Evolutionary conservation across 2,888 invertebrate genomes (phyloP).

Genomic region (Meta bourneti): DNA sequence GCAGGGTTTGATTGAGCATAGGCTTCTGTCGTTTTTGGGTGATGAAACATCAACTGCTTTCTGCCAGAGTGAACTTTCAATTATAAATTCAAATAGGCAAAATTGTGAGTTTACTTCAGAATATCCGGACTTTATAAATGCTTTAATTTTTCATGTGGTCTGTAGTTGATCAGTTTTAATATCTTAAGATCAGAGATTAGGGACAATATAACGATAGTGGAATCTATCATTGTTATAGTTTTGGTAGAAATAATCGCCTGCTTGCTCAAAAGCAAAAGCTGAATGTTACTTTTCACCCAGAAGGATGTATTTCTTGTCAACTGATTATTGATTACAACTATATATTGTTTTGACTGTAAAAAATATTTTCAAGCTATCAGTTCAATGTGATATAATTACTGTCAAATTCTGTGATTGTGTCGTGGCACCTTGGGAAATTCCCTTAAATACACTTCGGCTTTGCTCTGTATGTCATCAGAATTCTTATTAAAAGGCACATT

Average conservation of each 20-base stretch:
- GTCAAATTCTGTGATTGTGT: slow-evolving; percentile 74
- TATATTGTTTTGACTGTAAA: slow-evolving; percentile 59
- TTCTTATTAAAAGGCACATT: slow-evolving; percentile 74
- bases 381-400: slow-evolving; percentile 73
- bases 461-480: slow-evolving; percentile 75
- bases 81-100: slow-evolving; percentile 39
- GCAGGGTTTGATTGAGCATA: slow-evolving; percentile 73
- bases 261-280: slow-evolving; percentile 74
- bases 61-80: slow-evolving; percentile 55
- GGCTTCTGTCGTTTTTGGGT: slow-evolving; percentile 75
- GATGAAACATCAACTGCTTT: slow-evolving; percentile 62
- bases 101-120: slow-evolving; percentile 41
- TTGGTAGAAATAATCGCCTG: slow-evolving; percentile 69
- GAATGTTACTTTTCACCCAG: slow-evolving; percentile 73
- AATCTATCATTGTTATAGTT: slow-evolving; percentile 72
- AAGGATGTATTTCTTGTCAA: slow-evolving; percentile 65
- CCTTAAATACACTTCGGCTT: slow-evolving; percentile 73
- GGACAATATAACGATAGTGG: slow-evolving; percentile 58
- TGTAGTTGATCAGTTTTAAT: slow-evolving; percentile 68
- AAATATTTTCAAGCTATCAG: slow-evolving; percentile 74
- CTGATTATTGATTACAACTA: slow-evolving; percentile 56
- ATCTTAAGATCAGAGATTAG: slow-evolving; percentile 70
- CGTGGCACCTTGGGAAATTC: slow-evolving; percentile 70
- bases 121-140: slow-evolving; percentile 41
- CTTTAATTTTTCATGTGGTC: slow-evolving; percentile 69